Conservation (phyloP, 2,113 vertebrate species). For the Pituophis catenifer region DNA sequence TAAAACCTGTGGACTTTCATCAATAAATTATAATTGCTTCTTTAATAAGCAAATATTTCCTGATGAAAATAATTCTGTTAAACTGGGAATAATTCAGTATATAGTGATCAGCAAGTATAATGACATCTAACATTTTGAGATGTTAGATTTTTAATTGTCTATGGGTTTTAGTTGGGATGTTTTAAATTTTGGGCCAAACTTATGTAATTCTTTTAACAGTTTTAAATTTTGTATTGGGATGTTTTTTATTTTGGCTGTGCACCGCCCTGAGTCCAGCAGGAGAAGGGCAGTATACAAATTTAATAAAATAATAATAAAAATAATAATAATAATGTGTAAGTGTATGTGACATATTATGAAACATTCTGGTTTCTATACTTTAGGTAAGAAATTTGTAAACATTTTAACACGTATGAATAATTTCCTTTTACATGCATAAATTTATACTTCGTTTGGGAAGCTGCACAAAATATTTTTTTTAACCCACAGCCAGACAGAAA, state of each 20-base stretch:
- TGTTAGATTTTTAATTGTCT: too few relatives aligned
- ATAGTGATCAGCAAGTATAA: neutral
- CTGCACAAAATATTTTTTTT: neutral
- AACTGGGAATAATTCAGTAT: neutral
- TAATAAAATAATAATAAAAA: too few relatives aligned
- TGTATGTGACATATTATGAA: neutral
- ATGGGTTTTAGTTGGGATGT: too few relatives aligned
- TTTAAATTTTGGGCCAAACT: too few relatives aligned
- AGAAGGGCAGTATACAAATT: too few relatives aligned
- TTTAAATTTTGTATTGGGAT: too few relatives aligned
- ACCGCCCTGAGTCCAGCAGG: too few relatives aligned
- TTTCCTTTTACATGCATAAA: neutral
- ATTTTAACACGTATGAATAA: neutral
- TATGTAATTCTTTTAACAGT: too few relatives aligned
- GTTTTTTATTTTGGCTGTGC: too few relatives aligned
- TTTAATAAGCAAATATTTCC: neutral
- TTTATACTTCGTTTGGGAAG: neutral
- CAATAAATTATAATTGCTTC: neutral
- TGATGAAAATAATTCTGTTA: neutral
- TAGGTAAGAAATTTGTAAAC: neutral
- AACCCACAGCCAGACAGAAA: neutral
- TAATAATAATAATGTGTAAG: neutral
- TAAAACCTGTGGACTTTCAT: neutral
- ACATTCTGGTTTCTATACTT: neutral
- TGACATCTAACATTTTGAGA: too few relatives aligned